Evolutionary conservation across 2,888 invertebrate genomes (phyloP).

Genomic region (Pyrocoelia pectoralis): DNA sequence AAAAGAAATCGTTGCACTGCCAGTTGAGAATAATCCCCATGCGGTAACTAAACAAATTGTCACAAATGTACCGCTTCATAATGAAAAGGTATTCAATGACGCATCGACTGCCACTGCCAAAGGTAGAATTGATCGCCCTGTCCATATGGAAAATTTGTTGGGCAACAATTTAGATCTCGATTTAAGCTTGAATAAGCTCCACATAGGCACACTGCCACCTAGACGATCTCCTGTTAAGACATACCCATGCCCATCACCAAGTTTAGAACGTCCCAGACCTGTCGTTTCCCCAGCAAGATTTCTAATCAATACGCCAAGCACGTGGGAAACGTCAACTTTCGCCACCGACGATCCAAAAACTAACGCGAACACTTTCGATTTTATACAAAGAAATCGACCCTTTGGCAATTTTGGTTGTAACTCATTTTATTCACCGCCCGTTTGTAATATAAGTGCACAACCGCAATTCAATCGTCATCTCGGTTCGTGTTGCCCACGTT

Average conservation of each 20-base stretch:
- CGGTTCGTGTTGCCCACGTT: background rate
- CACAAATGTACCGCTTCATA: background rate
- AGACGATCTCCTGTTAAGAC: conserved; percentile 45
- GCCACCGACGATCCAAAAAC: too few relatives aligned
- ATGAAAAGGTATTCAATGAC: background rate
- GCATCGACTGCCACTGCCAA: background rate
- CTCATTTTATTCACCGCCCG: conserved; percentile 62
- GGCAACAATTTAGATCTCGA: conserved; percentile 61
- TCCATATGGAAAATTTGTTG: background rate
- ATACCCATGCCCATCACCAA: conserved; percentile 32
- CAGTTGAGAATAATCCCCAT: too few relatives aligned
- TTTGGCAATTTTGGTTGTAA: conserved; percentile 63
- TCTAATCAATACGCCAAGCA: conserved; percentile 64
- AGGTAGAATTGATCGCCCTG: background rate
- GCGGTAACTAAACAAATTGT: background rate
- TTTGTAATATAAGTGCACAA: conserved; percentile 32
- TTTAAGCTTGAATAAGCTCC: conserved; percentile 65
- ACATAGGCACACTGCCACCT: conserved; percentile 56
- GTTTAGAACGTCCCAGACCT: conserved; percentile 56
- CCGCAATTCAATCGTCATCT: background rate
- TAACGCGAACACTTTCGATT: too few relatives aligned
- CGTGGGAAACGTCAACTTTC: too few relatives aligned
- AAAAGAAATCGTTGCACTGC: too few relatives aligned
- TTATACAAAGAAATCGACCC: conserved; percentile 67
- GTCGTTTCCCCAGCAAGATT: conserved; percentile 69